phyloP scores from a whole-genome alignment of 2,888 invertebrate genomes.

The Linnaemya tessellans region DNA sequence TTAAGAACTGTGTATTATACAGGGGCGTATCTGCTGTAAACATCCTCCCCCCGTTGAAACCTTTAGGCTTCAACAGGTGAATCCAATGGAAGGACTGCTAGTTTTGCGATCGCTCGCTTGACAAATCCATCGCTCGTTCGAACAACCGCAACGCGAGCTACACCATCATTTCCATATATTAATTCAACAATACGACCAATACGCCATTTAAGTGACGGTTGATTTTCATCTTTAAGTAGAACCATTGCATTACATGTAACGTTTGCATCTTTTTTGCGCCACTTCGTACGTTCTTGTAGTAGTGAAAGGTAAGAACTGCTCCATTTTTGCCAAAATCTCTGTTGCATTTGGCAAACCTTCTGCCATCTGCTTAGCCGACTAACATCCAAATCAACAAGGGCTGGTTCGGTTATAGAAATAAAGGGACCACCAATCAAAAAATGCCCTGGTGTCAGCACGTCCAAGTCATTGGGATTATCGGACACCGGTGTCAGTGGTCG shows the following conservation, averaged over 20 bases:
- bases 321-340: conserved; percentile 68
- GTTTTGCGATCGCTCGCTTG: too few species aligned
- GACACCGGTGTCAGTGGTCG: conserved; percentile 46
- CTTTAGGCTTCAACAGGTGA: too few species aligned
- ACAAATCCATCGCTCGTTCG: too few species aligned
- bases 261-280: conserved; percentile 54
- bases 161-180: conserved; percentile 54
- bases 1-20: too few species aligned
- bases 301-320: conserved; percentile 56
- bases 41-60: too few species aligned
- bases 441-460: conserved; percentile 2
- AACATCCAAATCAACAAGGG: neutral
- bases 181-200: conserved; percentile 63
- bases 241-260: conserved; percentile 37
- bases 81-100: too few species aligned
- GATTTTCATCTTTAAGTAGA: conserved; percentile 58
- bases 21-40: too few species aligned
- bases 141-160: conserved; percentile 58
- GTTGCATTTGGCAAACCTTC: conserved; percentile 52
- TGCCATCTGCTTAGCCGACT: conserved; percentile 28
- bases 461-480: conserved; percentile 9
- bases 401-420: conserved; percentile 1
- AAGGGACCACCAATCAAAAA: conserved; percentile 25
- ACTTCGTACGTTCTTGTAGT: conserved; percentile 68
- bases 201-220: conserved; percentile 66